Percentiles rank a stretch among this genome's conserved stretches.
phyloP scores from a whole-genome alignment of 2,888 invertebrate species.

The Apomyelois bistriatella region DNA sequence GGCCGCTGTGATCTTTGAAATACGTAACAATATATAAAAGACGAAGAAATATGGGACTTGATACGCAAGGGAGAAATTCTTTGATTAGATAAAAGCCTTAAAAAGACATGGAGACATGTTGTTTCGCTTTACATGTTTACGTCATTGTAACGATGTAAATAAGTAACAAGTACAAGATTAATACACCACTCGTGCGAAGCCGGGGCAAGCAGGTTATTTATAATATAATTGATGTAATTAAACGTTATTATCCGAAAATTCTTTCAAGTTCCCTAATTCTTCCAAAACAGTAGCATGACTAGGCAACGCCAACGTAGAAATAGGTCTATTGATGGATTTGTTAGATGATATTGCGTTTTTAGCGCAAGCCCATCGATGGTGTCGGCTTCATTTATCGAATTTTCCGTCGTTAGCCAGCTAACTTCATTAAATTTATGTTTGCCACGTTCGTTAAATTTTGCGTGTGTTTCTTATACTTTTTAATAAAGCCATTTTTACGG shows the following conservation, averaged over 20 bases:
- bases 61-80: neutral
- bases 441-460: slow-evolving; percentile 8
- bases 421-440: slow-evolving; percentile 39
- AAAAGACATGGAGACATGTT: no score
- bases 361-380: slow-evolving; percentile 27
- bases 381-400: slow-evolving; percentile 48
- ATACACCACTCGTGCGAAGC: no score
- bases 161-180: no score
- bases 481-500: slow-evolving; percentile 4
- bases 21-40: neutral
- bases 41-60: slow-evolving; percentile 11
- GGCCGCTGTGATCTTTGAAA: neutral
- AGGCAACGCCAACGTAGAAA: slow-evolving; percentile 29
- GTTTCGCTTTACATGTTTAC: no score
- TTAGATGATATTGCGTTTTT: slow-evolving; percentile 47
- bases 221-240: neutral
- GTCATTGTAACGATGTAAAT: no score
- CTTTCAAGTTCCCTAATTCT: neutral
- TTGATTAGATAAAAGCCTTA: no score
- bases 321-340: slow-evolving; percentile 40
- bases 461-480: neutral
- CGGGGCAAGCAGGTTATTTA: no score
- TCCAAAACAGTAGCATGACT: slow-evolving; percentile 11
- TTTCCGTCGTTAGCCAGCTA: slow-evolving; percentile 44
- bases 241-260: neutral